These are phyloP conservation scores for Emydura subglobosa DNA, from an alignment of 2,113 vertebrate species.

Conservation along the genomic window DNA sequence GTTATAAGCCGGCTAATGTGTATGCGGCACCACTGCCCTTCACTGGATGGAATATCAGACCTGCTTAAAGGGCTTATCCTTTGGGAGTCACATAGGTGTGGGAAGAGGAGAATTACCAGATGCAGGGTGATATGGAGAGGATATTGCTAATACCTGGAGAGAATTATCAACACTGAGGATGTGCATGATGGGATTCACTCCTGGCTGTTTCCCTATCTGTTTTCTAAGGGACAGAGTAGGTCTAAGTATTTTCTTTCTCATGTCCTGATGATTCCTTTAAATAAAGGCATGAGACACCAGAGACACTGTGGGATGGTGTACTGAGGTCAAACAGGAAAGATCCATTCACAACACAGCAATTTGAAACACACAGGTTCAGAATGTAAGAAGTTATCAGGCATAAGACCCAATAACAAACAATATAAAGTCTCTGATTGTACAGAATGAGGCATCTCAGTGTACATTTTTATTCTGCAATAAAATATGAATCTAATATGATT, in stretches of 20 bases:
- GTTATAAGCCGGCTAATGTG: fast-evolving
- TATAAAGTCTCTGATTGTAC: neutral
- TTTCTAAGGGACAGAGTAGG: neutral
- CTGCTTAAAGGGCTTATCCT: neutral
- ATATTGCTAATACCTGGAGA: neutral
- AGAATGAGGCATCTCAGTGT: neutral
- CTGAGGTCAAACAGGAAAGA: neutral
- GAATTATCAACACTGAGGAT: neutral
- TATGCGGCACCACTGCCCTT: neutral
- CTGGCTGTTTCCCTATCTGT: neutral
- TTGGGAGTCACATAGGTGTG: neutral
- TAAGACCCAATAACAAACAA: neutral
- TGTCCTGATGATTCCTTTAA: neutral
- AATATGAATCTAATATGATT: neutral
- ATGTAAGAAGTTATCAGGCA: neutral
- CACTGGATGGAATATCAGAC: neutral
- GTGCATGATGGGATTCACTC: neutral
- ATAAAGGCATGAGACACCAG: neutral
- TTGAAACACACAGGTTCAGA: neutral
- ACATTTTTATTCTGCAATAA: neutral
- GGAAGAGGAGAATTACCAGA: neutral
- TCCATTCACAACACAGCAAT: neutral
- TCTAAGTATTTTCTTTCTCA: neutral
- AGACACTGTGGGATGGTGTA: neutral
- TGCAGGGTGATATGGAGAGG: fast-evolving